Evolutionary conservation across 2,888 invertebrate species (phyloP), one percentile per base, ranked within the genome.

Genomic region (Caradrina clavipalpis): DNA sequence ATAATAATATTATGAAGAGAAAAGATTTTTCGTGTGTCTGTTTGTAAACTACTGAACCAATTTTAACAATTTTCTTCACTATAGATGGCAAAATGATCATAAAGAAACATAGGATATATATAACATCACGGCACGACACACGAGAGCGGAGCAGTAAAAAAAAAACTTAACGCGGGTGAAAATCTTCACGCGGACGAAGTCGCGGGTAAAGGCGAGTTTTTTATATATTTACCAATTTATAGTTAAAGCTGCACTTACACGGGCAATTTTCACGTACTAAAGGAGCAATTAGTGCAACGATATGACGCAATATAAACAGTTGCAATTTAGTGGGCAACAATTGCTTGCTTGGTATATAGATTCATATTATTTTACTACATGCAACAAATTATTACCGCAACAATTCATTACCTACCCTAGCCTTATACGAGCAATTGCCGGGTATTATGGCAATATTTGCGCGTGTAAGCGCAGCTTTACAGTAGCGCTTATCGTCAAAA

Each of bases 401-500:
- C 17, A 49, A 17, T 59, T 31, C 45, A 45, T 45, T 17, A 45
- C 45, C 45, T 11, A 45, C 11, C 17, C 17, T 17, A 45, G 17
- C 45, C 45, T 45, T 45, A 17, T 17, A 45, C 45, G 17, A 45
- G 45, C 45, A 45, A 45, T 45, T 17, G 45, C 45, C 17, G 17
- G 17, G 17, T 45, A 45, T 45, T 26, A 11, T 31, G 8, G 11
- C 10, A 51, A 69, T 22, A 56, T 22, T 69, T 19, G 7, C 22
- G 10, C 42, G 5, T 50, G 8, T 63, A 22, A 22, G 0, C 19
- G 35, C n/a, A 50, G 22, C 50, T 73, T 64, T 45, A 51, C 17
- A 17, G 71, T 81, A 81, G 79, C 19, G 73, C 68, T 90, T 91
- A 89, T 89, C 87, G 73, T 45, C 80, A 84, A 90, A 89, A 88